A percentile compares a stretch with the other conserved stretches of the same genome.
Conservation (phyloP, 2,888 invertebrate species). For the Phrixothrix hirtus region DNA sequence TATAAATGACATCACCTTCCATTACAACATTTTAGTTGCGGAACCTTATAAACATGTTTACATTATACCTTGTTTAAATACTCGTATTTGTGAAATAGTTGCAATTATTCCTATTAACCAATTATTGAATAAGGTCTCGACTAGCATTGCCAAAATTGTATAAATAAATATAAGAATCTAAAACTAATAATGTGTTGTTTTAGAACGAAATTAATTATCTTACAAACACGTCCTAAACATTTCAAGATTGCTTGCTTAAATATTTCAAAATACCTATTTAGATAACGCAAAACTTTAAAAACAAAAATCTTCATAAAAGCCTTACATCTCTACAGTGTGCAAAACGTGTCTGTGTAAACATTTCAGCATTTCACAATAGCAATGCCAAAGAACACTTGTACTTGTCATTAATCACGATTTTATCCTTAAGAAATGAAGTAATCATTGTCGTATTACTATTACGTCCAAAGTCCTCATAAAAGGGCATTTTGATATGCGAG, state of each 20-base stretch:
- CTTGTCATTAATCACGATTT: neutral
- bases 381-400: slow-evolving; percentile 11
- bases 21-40: slow-evolving; percentile 27
- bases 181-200: slow-evolving; percentile 1
- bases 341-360: slow-evolving; percentile 15
- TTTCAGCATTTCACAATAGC: slow-evolving; percentile 10
- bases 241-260: slow-evolving; percentile 9
- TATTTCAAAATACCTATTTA: slow-evolving; percentile 11
- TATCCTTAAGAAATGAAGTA: slow-evolving; percentile 9
- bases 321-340: slow-evolving; percentile 3
- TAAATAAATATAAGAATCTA: neutral
- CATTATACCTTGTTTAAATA: slow-evolving; percentile 12
- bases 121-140: slow-evolving; percentile 3
- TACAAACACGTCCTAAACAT: slow-evolving; percentile 8
- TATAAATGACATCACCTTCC: slow-evolving; percentile 20
- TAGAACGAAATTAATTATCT: neutral
- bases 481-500: too few species aligned
- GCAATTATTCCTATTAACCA: neutral
- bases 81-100: slow-evolving; percentile 5
- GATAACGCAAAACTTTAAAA: slow-evolving; percentile 6
- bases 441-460: too few species aligned
- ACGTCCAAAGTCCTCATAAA: neutral
- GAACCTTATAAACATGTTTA: slow-evolving; percentile 22
- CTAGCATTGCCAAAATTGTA: neutral
- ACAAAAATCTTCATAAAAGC: slow-evolving; percentile 6